phyloP scores from a whole-genome alignment of 1,140 invertebrate species.

The Pollicipes pollicipes region DNA sequence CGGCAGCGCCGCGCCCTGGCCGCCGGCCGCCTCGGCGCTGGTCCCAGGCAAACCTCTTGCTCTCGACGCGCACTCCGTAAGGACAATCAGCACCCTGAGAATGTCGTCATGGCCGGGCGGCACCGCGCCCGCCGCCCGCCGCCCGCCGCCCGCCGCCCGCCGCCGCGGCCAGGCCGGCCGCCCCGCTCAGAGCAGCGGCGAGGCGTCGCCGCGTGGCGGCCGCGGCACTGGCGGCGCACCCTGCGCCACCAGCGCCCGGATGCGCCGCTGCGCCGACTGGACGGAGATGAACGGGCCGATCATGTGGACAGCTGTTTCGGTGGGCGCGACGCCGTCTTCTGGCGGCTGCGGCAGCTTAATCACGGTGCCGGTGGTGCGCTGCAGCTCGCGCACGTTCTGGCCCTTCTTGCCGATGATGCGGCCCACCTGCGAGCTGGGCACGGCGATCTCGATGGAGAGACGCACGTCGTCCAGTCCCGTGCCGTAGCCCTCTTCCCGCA shows the following conservation, averaged over 20 bases:
- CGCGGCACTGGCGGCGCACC: slow-evolving; percentile 22
- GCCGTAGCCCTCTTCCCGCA: slow-evolving; percentile 83
- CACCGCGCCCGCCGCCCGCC: too few species aligned
- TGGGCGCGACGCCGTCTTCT: slow-evolving; percentile 37
- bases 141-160: too few species aligned
- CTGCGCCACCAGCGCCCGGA: slow-evolving; percentile 74
- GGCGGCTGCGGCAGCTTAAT: slow-evolving; percentile 81
- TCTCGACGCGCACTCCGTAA: not conserved
- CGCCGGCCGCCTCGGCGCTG: too few species aligned
- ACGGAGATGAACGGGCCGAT: slow-evolving; percentile 84
- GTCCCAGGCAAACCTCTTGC: too few species aligned
- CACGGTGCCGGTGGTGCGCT: slow-evolving; percentile 79
- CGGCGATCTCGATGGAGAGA: slow-evolving; percentile 79
- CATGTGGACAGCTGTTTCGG: slow-evolving; percentile 49
- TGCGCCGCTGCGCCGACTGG: slow-evolving; percentile 83
- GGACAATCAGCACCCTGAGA: slow-evolving; percentile 1
- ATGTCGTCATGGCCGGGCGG: not conserved
- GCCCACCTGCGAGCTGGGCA: slow-evolving; percentile 63
- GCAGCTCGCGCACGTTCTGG: slow-evolving; percentile 86
- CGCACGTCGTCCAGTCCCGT: slow-evolving; percentile 69
- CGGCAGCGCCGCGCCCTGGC: not conserved
- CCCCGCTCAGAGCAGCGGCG: not conserved
- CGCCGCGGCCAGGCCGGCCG: too few species aligned
- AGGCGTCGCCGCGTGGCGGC: too few species aligned
- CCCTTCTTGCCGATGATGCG: slow-evolving; percentile 95